Conservation (phyloP, 2,888 invertebrate genomes). For the Gerosis bhagava region DNA sequence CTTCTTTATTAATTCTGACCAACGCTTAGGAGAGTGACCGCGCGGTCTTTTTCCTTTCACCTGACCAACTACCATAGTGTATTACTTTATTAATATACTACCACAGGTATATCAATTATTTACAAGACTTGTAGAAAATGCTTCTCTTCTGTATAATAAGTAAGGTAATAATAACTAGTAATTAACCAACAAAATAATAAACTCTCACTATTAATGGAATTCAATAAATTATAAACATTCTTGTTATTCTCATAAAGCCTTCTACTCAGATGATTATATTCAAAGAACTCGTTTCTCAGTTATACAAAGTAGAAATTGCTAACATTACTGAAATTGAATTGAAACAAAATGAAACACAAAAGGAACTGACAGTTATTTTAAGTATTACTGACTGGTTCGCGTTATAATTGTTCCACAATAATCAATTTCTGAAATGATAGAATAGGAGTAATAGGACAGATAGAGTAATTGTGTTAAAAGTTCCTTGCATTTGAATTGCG, state of each 20-base stretch:
- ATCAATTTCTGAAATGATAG: not conserved
- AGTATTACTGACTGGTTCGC: not conserved
- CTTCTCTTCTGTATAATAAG: too few species aligned
- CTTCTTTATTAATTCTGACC: too few species aligned
- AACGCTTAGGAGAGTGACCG: too few species aligned
- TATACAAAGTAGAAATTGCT: conserved; percentile 3
- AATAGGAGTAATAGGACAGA: not conserved
- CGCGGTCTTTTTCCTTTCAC: too few species aligned
- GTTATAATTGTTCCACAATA: conserved; percentile 2
- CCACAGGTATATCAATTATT: too few species aligned
- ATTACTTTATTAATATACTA: too few species aligned
- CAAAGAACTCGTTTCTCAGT: conserved; percentile 1
- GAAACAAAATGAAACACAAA: conserved; percentile 12
- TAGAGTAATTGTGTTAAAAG: too few species aligned
- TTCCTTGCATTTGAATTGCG: too few species aligned
- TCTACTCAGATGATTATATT: conserved; percentile 7
- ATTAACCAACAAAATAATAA: too few species aligned
- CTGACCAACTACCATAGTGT: too few species aligned
- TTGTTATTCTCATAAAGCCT: conserved; percentile 6
- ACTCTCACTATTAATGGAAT: not conserved
- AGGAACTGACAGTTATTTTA: conserved; percentile 19
- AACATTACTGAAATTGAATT: conserved; percentile 9
- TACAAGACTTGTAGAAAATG: too few species aligned
- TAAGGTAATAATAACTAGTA: too few species aligned
- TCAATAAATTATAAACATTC: conserved; percentile 4